Conservation (phyloP, 1,140 invertebrate genomes). For the Phymastichus coffea region DNA sequence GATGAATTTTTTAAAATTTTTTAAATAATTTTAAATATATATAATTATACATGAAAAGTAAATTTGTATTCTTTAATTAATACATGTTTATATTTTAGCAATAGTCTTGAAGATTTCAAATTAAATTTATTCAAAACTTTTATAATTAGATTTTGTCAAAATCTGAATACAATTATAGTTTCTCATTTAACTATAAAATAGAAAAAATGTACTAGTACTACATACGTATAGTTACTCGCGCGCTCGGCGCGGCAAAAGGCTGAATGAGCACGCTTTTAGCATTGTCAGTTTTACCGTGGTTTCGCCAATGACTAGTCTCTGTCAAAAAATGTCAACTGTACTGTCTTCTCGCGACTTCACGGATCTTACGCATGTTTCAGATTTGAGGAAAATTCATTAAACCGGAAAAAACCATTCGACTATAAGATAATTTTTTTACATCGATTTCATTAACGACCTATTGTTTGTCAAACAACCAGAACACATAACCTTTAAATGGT, state of each 20-base stretch:
- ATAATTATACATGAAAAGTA: too few species aligned
- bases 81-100: too few species aligned
- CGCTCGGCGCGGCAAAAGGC: background rate
- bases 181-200: too few species aligned
- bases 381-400: background rate
- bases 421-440: background rate
- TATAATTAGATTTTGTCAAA: too few species aligned
- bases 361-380: background rate
- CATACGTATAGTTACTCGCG: background rate
- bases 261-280: background rate
- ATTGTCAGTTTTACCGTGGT: background rate
- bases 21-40: slow-evolving; percentile 4
- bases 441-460: background rate
- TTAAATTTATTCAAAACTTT: too few species aligned
- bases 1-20: background rate
- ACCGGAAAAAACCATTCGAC: background rate
- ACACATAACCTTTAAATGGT: background rate
- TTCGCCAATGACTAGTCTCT: too few species aligned
- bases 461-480: background rate
- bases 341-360: background rate
- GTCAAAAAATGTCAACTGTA: slow-evolving; percentile 15
- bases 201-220: too few species aligned
- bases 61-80: too few species aligned
- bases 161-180: background rate
- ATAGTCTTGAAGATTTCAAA: too few species aligned